Base-by-base conservation (phyloP, 1,140 invertebrate species). In the Drosophila yakuba region DNA sequence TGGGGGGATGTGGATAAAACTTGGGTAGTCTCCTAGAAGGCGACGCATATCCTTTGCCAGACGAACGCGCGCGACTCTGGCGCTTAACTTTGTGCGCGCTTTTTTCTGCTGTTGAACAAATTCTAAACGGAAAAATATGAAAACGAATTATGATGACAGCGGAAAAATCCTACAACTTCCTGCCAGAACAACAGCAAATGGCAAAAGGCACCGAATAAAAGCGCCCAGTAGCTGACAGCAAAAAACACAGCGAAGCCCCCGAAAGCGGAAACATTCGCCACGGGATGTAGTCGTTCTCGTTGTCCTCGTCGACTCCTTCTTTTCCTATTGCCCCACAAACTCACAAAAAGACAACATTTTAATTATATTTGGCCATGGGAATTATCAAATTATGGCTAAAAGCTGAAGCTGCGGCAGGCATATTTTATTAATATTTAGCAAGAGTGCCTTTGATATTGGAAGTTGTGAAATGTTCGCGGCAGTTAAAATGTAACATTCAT, bases 101-200 rank as follows among this genome's bases (percentile, higher is more conserved):
- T 72, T 60, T 72, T 85, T 80, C 64, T 68, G 64, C 61, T 69
- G 64, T 80, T 89, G 79, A 88, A 84, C 85, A 89, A 89, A 89
- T 89, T 89, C 80, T 89, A 90, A 89, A 78, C 84, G 84, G 84
- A 90, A 88, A 71, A 89, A 83, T 89, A 80, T 83, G 80, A 89
- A 89, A 89, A 84, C 85, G 84, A 89, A 89, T 89, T 89, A 89
- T 89, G 84, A 89, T 89, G 84, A 89, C 85, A 90, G 84, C 84
- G 84, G 84, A 89, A 89, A 89, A 89, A 89, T 89, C 84, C 84
- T 78, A 89, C 84, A 89, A 89, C 84, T 89, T 89, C 84, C 84
- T 88, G 84, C 61, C 80, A 61, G 43, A 39, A 80, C 54, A 80
- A 84, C 73, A 79, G 59, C 67, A 62, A 76, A 43, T 35, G 51